These are phyloP conservation scores for Drosophila quadrilineata DNA, from an alignment of 1,140 invertebrate species.

Conservation along the genomic window DNA sequence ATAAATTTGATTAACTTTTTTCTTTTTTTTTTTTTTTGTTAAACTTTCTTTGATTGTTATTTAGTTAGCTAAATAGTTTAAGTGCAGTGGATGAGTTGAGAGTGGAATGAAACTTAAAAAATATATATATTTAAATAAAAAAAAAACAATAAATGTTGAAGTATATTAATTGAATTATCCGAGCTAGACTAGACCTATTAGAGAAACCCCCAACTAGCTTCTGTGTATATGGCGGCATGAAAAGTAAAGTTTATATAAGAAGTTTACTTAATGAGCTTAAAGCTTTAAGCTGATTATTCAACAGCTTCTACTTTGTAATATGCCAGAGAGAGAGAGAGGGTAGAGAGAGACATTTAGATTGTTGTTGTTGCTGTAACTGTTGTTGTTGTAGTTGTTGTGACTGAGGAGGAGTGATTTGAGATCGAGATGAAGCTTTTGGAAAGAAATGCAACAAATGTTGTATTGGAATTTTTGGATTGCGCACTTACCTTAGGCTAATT, in stretches of 20 bases:
- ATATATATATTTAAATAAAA: conserved; percentile 5
- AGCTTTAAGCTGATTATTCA: no score
- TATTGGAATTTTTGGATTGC: conserved; percentile 38
- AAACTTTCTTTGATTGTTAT: conserved; percentile 7
- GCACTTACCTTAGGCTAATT: conserved; percentile 68
- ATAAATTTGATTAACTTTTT: conserved; percentile 16
- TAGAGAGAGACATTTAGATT: neutral
- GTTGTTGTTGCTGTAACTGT: no score
- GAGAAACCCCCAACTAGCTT: neutral
- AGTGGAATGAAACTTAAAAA: conserved; percentile 38
- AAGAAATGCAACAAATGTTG: conserved; percentile 45
- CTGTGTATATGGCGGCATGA: no score
- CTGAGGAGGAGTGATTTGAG: no score
- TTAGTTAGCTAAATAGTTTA: conserved; percentile 42
- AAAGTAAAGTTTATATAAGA: no score
- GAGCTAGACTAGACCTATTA: neutral
- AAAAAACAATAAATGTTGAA: neutral
- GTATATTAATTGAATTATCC: no score
- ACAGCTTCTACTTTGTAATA: neutral
- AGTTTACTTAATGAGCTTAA: no score
- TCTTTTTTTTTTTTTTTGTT: conserved; percentile 15
- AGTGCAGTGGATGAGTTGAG: conserved; percentile 61
- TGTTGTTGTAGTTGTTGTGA: conserved; percentile 9
- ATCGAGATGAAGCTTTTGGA: no score
- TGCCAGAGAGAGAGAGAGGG: conserved; percentile 4